Base-by-base conservation (phyloP, 1,140 invertebrate species). In the Leptinotarsa undecemlineata region DNA sequence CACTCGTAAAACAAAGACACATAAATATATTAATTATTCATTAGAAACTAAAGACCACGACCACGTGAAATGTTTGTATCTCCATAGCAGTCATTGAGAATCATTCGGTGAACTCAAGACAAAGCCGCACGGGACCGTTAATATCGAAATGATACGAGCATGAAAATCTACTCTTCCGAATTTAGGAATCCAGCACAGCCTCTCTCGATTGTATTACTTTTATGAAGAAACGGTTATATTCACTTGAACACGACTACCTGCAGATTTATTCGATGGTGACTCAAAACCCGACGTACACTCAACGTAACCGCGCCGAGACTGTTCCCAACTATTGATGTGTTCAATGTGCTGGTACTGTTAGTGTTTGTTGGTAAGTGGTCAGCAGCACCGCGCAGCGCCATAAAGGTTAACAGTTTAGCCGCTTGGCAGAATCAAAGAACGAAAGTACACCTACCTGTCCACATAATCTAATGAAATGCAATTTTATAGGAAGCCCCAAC, bases 281-380 rank as follows among this genome's bases (percentile, higher is more conserved):
- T 48, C 71, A 57, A 71, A 61, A 42, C 33, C 33, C 61, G 57
- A 47, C 74, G 63, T 76, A 72, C 72, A 68, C 68, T 20, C 17
- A 72, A 76, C 70, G 71, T 64, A 68, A 76, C 47, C 74, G 70
- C 74, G 74, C 67, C 70, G 71, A 51, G 71, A 76, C 70, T 76
- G 71, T 69, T 72, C 48, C 42, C 19, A 19, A 61, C n/a, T 66
- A 66, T 66, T 66, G 63, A 6, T 21, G 63, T 23, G 33, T 42
- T 42, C 33, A 42, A 42, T 42, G 33, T 42, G 33, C 33, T 42
- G 33, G 33, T 42, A 42, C 33, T 42, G 33, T 42, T 42, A 42
- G 33, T 42, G 33, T 42, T 42, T 42, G 33, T 42, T 42, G 33
- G 33, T 42, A 42, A 42, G 33, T 42, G 33, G 33, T 42, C 33